These are phyloP conservation scores for Platorchestia sp. DNA, from an alignment of 1,140 invertebrate species.

Conservation along the genomic window DNA sequence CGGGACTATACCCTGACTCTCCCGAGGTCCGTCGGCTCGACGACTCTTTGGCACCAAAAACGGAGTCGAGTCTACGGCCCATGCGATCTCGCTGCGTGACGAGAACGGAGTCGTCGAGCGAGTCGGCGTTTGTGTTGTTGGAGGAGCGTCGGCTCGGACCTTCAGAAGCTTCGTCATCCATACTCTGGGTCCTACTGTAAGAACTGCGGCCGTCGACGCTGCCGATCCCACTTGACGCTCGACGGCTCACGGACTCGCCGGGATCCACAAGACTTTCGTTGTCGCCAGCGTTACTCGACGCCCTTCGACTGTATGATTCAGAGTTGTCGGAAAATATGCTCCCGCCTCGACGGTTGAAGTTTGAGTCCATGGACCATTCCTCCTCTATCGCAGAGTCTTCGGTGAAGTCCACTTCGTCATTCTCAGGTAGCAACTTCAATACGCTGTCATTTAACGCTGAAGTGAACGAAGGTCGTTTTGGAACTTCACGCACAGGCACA, in stretches of 20 bases:
- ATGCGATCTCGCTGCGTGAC: slow-evolving; percentile 15
- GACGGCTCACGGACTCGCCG: slow-evolving; percentile 57
- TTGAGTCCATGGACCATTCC: slow-evolving; percentile 67
- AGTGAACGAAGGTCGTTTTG: slow-evolving; percentile 39
- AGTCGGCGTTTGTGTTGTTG: slow-evolving; percentile 67
- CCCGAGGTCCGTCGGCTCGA: slow-evolving; percentile 71
- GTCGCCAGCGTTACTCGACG: slow-evolving; percentile 39
- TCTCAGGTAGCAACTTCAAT: slow-evolving; percentile 50
- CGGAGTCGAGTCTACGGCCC: slow-evolving; percentile 13
- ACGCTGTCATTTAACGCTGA: slow-evolving; percentile 57
- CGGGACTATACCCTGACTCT: slow-evolving; percentile 29
- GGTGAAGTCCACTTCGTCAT: slow-evolving; percentile 59
- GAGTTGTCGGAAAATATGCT: slow-evolving; percentile 48
- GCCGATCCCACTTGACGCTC: slow-evolving; percentile 70
- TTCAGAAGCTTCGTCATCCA: neutral
- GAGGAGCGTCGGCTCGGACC: slow-evolving; percentile 70
- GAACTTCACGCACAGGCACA: slow-evolving; percentile 29
- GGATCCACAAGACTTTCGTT: slow-evolving; percentile 36
- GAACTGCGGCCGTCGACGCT: slow-evolving; percentile 70
- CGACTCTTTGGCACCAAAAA: slow-evolving; percentile 80
- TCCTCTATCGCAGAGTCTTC: slow-evolving; percentile 62
- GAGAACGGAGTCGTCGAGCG: neutral
- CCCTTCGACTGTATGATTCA: slow-evolving; percentile 19
- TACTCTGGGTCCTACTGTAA: slow-evolving; percentile 68
- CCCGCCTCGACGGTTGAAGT: neutral